Evolutionary conservation across 2,113 vertebrate genomes (phyloP), one percentile per base, ranked within the genome.

Genomic region (Mystacornis crossleyi): DNA sequence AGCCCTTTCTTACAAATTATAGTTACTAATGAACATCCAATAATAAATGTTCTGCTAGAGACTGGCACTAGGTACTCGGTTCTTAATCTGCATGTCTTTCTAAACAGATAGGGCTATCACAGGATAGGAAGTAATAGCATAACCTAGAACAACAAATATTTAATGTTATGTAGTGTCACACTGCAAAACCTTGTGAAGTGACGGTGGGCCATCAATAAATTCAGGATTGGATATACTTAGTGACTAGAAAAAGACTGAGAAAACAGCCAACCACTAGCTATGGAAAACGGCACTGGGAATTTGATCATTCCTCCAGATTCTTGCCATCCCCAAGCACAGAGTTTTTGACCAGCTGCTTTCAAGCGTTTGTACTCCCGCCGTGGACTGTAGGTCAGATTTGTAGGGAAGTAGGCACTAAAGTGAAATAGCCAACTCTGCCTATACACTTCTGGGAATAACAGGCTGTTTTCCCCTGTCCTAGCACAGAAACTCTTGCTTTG

Each of bases 161-260:
- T 43, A 66, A 31, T 34, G 11, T 51, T 47, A 69, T 0, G 1
- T 19, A 51, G 28, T 69, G 29, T 34, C 62, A 86, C 40, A 51
- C 0, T n/a, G n/a, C 36, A 29, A 26, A 53, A 38, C n/a, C 60
- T 42, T 43, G 23, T 38, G 62, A 61, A 64, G 34, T 4, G 26
- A 42, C 2, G 3, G 40, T 40, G 29, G 25, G 16, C 33, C 51
- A 48, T 40, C 0, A 0, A 4, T 38, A 53, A 71, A 34, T 72
- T 58, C 54, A 38, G 19, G 25, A 54, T 0, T 64, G 36, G 73
- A 64, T 16, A 51, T 19, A 55, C 55, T 51, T n/a, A 53, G 36
- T 24, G 53, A 67, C 34, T 64, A 83, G 20, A 71, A 54, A 57
- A 85, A 43, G 26, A 38, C n/a, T 3, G 3, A 55, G 26, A 34